phyloP scores from a whole-genome alignment of 2,888 invertebrate species.

The Willowsia nigromaculata region DNA sequence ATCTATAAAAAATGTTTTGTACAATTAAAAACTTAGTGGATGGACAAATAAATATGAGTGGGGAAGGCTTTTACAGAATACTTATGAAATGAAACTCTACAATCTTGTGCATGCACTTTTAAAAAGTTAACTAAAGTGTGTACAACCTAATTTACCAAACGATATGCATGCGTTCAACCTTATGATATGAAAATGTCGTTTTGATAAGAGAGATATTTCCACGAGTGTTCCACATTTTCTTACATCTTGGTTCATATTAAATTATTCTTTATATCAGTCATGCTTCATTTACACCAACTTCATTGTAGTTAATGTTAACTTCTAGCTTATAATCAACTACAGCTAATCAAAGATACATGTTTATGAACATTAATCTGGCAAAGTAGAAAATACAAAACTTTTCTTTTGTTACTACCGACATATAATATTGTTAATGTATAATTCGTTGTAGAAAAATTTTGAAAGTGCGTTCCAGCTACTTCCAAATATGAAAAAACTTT shows the following conservation, averaged over 20 bases:
- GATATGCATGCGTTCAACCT: background rate
- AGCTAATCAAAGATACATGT: background rate
- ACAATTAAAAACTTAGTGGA: background rate
- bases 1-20: background rate
- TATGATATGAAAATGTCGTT: background rate
- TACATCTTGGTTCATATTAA: background rate
- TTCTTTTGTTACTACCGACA: background rate
- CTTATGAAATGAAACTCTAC: too few species aligned
- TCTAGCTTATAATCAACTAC: background rate
- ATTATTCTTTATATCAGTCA: background rate
- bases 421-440: background rate
- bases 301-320: background rate
- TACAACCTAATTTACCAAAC: too few species aligned
- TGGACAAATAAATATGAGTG: too few species aligned
- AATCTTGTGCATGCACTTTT: too few species aligned
- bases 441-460: constrained; percentile 30
- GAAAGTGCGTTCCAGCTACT: background rate
- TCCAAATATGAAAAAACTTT: background rate
- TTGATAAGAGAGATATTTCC: too few species aligned
- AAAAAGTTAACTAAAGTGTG: too few species aligned
- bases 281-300: background rate
- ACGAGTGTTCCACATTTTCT: background rate
- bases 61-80: too few species aligned
- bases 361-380: background rate
- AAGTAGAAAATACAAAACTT: constrained; percentile 17